These are phyloP conservation scores for Tragelaphus eurycerus DNA, from an alignment of 2,797 vertebrate species.

Conservation along the genomic window DNA sequence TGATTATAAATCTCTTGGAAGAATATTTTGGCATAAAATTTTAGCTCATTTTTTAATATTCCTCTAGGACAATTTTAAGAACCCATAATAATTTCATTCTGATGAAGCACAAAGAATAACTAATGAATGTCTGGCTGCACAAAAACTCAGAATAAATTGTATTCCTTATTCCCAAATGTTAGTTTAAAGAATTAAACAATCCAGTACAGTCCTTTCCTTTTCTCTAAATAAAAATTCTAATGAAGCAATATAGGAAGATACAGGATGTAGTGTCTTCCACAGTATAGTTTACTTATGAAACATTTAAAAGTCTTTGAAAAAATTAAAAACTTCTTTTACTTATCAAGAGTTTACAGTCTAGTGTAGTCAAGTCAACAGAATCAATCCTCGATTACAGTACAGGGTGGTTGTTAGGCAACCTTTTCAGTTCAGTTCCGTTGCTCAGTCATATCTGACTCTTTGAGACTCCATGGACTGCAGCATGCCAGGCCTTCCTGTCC, in stretches of 20 bases:
- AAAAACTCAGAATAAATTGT: background rate
- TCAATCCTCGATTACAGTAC: background rate
- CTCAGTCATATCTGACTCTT: background rate
- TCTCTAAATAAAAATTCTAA: background rate
- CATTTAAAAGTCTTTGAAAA: background rate
- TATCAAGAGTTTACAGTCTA: background rate
- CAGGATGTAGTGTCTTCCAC: background rate
- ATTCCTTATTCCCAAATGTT: background rate
- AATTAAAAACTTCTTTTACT: background rate
- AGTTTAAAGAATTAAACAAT: background rate
- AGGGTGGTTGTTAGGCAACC: background rate
- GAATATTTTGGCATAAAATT: background rate
- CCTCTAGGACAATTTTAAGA: background rate
- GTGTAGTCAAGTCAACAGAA: background rate
- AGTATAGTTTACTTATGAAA: background rate
- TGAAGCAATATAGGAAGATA: background rate
- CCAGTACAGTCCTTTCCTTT: background rate
- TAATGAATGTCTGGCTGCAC: background rate
- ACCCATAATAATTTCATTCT: background rate
- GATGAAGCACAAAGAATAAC: slow-evolving; percentile 16
- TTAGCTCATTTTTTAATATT: background rate
- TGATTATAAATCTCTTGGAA: background rate
- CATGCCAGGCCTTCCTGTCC: background rate
- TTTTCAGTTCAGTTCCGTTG: background rate
- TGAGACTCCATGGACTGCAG: background rate